Evolutionary conservation across 2,113 vertebrate species (phyloP), one percentile per base, ranked within the genome.

Genomic region (Agelaius phoeniceus): DNA sequence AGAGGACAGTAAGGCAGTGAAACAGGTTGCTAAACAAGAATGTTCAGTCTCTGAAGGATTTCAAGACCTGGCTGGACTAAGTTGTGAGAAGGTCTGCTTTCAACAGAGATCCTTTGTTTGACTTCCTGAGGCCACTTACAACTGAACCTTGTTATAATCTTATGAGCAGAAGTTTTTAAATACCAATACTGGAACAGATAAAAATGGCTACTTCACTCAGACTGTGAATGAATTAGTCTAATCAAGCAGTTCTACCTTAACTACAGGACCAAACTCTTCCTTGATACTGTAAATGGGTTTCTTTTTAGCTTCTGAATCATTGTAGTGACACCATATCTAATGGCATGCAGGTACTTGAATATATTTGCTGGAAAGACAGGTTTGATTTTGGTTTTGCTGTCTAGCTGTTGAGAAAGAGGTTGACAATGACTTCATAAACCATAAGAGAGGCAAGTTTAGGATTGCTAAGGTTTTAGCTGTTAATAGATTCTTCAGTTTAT

Each of bases 401-500:
- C 67, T 79, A 79, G 49, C 62, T 85, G 41, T 61, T 81, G 55
- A 73, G 54, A 55, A 75, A 94, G 59, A 80, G 18, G 11, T 73
- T 74, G 61, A 18, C 43, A 91, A 20, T 39, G 24, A 49, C 41
- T 78, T 78, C 57, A 46, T 74, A 86, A 92, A 78, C 55, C 22
- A 0, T 54, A 63, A 55, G 52, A 84, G 39, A 57, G 20, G 13
- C n/a, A 80, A 90, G 9, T 22, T 73, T 51, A 68, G 20, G 6
- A 41, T 43, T 89, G 27, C 52, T 67, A 35, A 21, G 15, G 14
- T 21, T 96, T 80, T 63, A 88, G 19, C 48, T 94, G 44, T 75
- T 84, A 88, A 95, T 94, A 88, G 71, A 67, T 92, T 86, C 20
- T 95, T 92, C 37, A 14, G 18, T 86, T 94, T 84, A 62, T 85